Evolutionary conservation across 2,113 vertebrate species (phyloP).

Genomic region (Tyrannus savana): DNA sequence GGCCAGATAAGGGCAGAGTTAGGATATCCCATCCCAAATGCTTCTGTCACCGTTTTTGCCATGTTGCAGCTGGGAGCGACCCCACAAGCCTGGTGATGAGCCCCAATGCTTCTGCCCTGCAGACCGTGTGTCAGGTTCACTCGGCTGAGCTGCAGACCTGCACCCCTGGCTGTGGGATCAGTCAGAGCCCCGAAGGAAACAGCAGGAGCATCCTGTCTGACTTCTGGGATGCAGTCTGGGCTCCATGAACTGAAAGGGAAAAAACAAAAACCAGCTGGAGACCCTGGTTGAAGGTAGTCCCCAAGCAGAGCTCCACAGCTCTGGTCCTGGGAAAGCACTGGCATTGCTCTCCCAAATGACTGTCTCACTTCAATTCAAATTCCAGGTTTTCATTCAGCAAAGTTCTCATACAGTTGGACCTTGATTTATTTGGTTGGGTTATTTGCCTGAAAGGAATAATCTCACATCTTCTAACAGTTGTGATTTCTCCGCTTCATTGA

Average conservation of each 20-base stretch:
- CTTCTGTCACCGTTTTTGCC: background rate
- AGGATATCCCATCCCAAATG: background rate
- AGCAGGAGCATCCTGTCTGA: background rate
- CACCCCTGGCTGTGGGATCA: background rate
- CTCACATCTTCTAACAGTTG: slow-evolving; percentile 41
- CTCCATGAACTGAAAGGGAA: background rate
- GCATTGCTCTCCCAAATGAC: background rate
- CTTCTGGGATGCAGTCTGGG: background rate
- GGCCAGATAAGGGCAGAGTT: background rate
- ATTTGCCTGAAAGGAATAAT: slow-evolving; percentile 54
- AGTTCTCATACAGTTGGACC: slow-evolving; percentile 42
- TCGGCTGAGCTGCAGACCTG: background rate
- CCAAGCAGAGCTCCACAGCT: background rate
- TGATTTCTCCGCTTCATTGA: slow-evolving; percentile 63
- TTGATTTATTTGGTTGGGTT: slow-evolving; percentile 47
- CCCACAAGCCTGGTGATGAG: rapidly evolving
- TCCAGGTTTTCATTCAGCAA: slow-evolving; percentile 30
- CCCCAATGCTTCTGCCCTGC: background rate
- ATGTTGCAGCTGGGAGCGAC: background rate
- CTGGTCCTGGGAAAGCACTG: background rate
- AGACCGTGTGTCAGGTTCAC: background rate
- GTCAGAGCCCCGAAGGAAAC: background rate
- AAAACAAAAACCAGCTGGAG: background rate
- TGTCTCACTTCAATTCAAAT: slow-evolving; percentile 12
- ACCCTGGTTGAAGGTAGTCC: background rate